Base-by-base conservation (phyloP, 2,888 invertebrate species). In the Melieria picta region DNA sequence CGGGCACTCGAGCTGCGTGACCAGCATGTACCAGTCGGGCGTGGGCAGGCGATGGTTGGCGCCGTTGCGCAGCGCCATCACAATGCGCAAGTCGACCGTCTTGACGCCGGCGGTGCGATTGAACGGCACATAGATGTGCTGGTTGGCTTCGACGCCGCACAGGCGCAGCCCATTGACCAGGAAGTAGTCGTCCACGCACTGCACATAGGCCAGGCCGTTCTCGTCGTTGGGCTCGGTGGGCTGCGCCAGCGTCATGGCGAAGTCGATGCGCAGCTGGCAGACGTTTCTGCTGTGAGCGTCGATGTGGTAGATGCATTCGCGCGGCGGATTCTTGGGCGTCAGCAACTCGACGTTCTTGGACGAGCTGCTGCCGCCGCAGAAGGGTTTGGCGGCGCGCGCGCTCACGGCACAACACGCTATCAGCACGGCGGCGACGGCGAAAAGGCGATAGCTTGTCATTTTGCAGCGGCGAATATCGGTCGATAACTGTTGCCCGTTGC, bases 101-200 rank as follows among this genome's bases (percentile, higher is more conserved):
- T 79, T 79, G 0, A 80, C 82, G 0, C 84, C 84, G 5, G 75
- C 80, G n/a, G 76, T 80, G 69, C 82, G 78, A 74, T 84, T 82
- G 72, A 84, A 84, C 3, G 83, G 83, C 45, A 86, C 69, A 71
- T 85, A 84, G 43, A 84, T 79, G 77, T 92, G 91, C 72, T 92
- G 91, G 43, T 89, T 89, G 63, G 87, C 88, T 75, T 91, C 91
- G 74, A 89, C 88, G 3, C 91, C 91, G 72, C 92, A 92, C 1
- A 91, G 81, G 0, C 71, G 80, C 16, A 83, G 74, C 4, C 72
- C 73, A 6, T 79, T 82, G 3, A 83, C 82, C 71, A 80, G 78
- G 58, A 86, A 80, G 55, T 79, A 79, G 56, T 86, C 85, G 65
- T 82, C 80, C 1, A 69, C 70, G 74, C 85, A 85, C 65, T 79